A percentile compares a stretch with the other conserved stretches of the same genome.
phyloP scores from a whole-genome alignment of 2,888 invertebrate species.

The Limenitis camilla region DNA sequence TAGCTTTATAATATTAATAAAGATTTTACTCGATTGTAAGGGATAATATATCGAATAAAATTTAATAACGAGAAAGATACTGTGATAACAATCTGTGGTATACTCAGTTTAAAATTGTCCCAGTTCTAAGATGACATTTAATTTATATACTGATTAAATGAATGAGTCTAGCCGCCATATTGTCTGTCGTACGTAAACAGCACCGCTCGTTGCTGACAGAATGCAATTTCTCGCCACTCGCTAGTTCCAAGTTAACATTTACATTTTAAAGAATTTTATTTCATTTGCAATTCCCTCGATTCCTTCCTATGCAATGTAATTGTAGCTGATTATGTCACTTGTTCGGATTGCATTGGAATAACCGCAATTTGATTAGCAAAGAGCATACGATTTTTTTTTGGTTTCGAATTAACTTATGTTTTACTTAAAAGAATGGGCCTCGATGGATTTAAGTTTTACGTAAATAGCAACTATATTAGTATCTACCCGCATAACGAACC shows the following conservation, averaged over 20 bases:
- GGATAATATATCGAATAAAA: no score
- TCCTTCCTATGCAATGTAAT: constrained; percentile 25
- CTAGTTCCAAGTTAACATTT: constrained; percentile 29
- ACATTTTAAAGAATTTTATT: constrained; percentile 30
- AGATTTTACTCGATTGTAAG: no score
- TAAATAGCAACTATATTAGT: no score
- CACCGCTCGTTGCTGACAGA: constrained; percentile 20
- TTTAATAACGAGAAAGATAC: no score
- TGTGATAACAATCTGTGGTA: constrained; percentile 21
- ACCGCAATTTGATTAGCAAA: background rate
- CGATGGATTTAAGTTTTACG: no score
- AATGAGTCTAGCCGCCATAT: constrained; percentile 16
- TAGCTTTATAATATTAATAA: no score
- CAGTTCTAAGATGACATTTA: constrained; percentile 12
- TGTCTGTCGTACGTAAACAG: constrained; percentile 19
- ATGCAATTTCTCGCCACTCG: constrained; percentile 27
- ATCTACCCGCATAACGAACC: no score
- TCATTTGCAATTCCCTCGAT: constrained; percentile 29
- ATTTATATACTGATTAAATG: constrained; percentile 15
- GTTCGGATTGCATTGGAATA: constrained; percentile 3
- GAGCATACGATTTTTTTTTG: no score
- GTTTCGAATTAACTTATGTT: no score
- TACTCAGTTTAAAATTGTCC: constrained; percentile 3
- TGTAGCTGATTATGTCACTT: constrained; percentile 29
- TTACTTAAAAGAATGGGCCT: no score